A percentile compares a stretch with the other conserved stretches of the same genome.
Conservation (phyloP, 2,797 vertebrate species). For the Poeciliopsis gracilis region DNA sequence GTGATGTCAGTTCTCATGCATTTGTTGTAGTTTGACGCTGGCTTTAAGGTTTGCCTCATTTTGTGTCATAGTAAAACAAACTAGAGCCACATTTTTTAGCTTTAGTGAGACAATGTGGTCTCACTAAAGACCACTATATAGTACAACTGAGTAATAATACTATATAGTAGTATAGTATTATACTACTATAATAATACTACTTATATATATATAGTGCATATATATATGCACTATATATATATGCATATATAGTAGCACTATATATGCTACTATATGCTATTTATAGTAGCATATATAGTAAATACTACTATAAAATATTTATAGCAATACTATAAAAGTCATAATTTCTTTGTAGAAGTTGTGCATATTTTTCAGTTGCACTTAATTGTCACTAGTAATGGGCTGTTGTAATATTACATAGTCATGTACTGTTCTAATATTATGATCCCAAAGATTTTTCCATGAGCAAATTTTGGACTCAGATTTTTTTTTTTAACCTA, state of each 20-base stretch:
- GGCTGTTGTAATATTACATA: conserved; percentile 29
- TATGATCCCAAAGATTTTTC: conserved; percentile 46
- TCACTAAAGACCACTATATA: too few species aligned
- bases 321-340: conserved; percentile 14
- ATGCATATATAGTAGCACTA: too few species aligned
- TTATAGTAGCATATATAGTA: too few species aligned
- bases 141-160: too few species aligned
- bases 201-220: too few species aligned
- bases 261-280: too few species aligned
- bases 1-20: conserved; percentile 25
- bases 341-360: not conserved
- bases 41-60: not conserved
- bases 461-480: conserved; percentile 67
- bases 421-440: conserved; percentile 5
- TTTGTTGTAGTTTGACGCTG: not conserved
- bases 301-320: too few species aligned
- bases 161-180: too few species aligned
- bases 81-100: conserved; percentile 29
- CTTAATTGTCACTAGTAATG: conserved; percentile 35
- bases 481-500: conserved; percentile 17
- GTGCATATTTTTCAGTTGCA: conserved; percentile 38
- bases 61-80: conserved; percentile 39
- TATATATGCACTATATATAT: too few species aligned
- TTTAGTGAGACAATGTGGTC: conserved; percentile 19
- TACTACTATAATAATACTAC: too few species aligned